Evolutionary conservation across 2,113 vertebrate genomes (phyloP).

Genomic region (Oryzias javanicus): DNA sequence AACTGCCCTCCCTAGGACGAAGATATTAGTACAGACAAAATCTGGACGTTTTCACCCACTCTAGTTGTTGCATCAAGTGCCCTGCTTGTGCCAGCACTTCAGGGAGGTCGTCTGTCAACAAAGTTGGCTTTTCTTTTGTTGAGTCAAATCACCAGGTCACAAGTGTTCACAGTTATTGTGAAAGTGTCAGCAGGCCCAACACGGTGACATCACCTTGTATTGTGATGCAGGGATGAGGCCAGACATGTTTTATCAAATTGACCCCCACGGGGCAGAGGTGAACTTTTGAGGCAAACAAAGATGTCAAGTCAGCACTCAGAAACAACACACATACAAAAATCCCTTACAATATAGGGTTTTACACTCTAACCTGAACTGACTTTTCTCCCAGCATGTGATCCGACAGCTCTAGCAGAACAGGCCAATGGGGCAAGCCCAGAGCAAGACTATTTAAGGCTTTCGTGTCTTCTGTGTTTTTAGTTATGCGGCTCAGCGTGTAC

Average conservation of each 20-base stretch:
- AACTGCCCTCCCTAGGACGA: too few relatives aligned
- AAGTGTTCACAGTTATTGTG: conserved; percentile 3
- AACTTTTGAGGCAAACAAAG: conserved; percentile 22
- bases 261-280: conserved; percentile 47
- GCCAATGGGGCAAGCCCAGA: conserved; percentile 31
- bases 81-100: conserved; percentile 8
- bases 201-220: neutral
- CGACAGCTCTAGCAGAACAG: conserved; percentile 27
- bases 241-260: conserved; percentile 28
- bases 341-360: conserved; percentile 14
- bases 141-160: neutral
- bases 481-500: conserved; percentile 14
- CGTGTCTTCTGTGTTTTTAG: conserved; percentile 7
- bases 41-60: too few relatives aligned
- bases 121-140: conserved; percentile 5
- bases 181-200: conserved; percentile 15
- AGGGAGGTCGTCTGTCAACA: conserved; percentile 2
- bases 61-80: neutral
- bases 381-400: conserved; percentile 20
- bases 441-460: conserved; percentile 35
- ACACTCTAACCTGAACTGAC: conserved; percentile 32
- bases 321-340: neutral
- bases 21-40: too few relatives aligned
- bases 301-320: conserved; percentile 45
- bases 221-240: neutral